Conservation (phyloP, 2,797 vertebrate genomes). For the Eupleurogrammus muticus region DNA sequence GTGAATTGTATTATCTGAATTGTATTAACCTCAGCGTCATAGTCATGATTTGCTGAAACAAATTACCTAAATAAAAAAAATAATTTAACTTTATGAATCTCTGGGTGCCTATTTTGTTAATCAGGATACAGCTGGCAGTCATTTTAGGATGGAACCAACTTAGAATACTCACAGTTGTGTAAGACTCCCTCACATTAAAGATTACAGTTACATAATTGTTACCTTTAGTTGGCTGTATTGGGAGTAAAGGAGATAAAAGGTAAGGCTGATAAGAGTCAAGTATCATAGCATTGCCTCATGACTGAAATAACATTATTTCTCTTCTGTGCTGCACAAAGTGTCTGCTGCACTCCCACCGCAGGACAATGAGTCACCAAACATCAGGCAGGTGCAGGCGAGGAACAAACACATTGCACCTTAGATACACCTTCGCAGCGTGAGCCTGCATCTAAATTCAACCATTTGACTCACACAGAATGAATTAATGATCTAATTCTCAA, state of each 20-base stretch:
- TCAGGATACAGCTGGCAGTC: not conserved
- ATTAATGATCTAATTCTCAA: not conserved
- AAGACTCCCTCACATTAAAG: not conserved
- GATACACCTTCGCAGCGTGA: not conserved
- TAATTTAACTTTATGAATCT: not conserved
- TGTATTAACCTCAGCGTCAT: no score
- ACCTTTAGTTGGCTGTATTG: not conserved
- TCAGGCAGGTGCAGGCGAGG: not conserved
- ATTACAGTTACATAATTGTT: not conserved
- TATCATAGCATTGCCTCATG: no score
- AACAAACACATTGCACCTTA: not conserved
- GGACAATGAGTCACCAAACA: not conserved
- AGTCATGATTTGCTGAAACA: no score
- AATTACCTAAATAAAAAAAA: no score
- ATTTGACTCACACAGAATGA: not conserved
- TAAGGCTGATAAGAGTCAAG: no score
- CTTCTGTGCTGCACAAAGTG: not conserved
- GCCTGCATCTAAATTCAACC: not conserved
- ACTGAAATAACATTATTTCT: not conserved
- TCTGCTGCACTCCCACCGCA: not conserved
- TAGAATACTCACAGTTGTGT: no score
- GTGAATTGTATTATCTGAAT: no score
- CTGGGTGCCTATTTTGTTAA: not conserved
- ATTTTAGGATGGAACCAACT: not conserved
- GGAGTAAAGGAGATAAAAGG: not conserved